Percentiles rank a stretch among this genome's conserved stretches.
These are phyloP conservation scores for Torymus auratus DNA, from an alignment of 2,888 invertebrate species.

Conservation along the genomic window DNA sequence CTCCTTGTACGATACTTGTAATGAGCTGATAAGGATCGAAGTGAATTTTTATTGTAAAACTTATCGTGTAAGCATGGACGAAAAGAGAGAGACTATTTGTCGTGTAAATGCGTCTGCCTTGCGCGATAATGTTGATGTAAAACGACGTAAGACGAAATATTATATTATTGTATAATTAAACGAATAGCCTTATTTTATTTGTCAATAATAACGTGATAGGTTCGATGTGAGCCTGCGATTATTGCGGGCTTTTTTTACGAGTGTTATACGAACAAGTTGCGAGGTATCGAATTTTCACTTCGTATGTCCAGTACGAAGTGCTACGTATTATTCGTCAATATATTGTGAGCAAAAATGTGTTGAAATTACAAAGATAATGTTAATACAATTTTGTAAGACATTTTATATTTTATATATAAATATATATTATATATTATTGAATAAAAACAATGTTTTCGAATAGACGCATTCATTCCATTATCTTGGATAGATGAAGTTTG, in stretches of 20 bases:
- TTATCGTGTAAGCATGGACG: constrained; percentile 3
- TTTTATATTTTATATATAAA: constrained; percentile 25
- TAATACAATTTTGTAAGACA: constrained; percentile 36
- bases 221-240: neutral
- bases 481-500: neutral
- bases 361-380: constrained; percentile 27
- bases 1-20: constrained; percentile 60
- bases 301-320: neutral
- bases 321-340: neutral
- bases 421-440: constrained; percentile 32
- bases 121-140: neutral
- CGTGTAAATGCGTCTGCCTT: too few relatives aligned
- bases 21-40: constrained; percentile 48
- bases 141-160: constrained; percentile 6
- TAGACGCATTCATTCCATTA: constrained; percentile 19
- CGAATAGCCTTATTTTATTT: constrained; percentile 3
- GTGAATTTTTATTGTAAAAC: constrained; percentile 8
- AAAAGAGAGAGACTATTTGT: neutral
- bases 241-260: too few relatives aligned
- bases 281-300: neutral
- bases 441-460: constrained; percentile 47
- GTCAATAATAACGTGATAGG: neutral
- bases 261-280: too few relatives aligned
- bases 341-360: neutral
- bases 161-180: neutral